phyloP scores from a whole-genome alignment of 2,888 invertebrate species.

The Cephus spinipes region DNA sequence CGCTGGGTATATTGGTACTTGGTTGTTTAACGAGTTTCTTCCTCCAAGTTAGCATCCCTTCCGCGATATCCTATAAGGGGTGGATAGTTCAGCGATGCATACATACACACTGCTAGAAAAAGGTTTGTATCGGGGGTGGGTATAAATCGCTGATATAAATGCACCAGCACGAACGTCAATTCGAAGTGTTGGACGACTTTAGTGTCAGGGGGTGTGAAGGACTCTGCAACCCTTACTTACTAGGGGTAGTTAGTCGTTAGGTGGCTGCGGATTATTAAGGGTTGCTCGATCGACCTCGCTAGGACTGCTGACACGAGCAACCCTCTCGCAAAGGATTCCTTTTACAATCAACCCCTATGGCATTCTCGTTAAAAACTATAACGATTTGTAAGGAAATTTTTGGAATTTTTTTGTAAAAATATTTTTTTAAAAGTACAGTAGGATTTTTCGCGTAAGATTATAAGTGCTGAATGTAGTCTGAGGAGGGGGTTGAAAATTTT shows the following conservation, averaged over 20 bases:
- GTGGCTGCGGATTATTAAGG: neutral
- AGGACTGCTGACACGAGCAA: neutral
- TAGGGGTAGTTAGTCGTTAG: neutral
- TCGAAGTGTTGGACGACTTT: neutral
- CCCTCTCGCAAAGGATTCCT: neutral
- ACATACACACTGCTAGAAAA: neutral
- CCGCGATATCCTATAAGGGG: neutral
- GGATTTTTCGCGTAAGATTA: no score
- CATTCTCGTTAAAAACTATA: neutral
- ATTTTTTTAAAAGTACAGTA: neutral
- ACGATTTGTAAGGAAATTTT: neutral
- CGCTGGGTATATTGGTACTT: neutral
- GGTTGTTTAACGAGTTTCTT: neutral
- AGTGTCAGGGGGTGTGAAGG: neutral
- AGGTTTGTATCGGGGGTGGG: neutral
- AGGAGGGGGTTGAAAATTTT: neutral
- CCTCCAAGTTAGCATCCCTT: neutral
- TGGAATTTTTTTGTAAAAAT: neutral
- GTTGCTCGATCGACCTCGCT: neutral
- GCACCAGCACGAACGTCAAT: conserved; percentile 15
- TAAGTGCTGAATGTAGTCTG: neutral
- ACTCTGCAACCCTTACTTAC: neutral
- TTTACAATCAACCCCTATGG: neutral
- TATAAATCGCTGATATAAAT: conserved; percentile 23
- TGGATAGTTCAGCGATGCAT: neutral